These are phyloP conservation scores for Orientallactaga sibirica DNA, from an alignment of 2,797 vertebrate species.

Conservation along the genomic window DNA sequence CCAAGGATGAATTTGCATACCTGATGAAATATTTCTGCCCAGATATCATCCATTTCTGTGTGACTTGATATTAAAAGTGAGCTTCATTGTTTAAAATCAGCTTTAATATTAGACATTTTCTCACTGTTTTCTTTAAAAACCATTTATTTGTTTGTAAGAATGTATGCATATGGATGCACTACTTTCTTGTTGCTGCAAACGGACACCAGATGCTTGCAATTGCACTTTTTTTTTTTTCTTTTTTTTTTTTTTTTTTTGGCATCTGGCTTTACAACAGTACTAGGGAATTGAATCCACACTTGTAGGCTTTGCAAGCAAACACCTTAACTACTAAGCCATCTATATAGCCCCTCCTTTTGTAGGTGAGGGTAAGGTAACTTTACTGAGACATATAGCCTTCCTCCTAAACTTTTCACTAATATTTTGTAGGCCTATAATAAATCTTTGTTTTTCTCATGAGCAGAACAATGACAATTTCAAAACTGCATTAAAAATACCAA, in stretches of 20 bases:
- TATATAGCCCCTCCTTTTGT: too few species aligned
- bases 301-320: too few species aligned
- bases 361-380: neutral
- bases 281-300: too few species aligned
- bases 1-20: neutral
- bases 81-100: neutral
- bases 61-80: neutral
- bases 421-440: neutral
- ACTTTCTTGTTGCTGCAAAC: too few species aligned
- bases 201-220: too few species aligned
- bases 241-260: too few species aligned
- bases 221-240: too few species aligned
- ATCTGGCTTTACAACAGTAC: too few species aligned
- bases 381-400: neutral
- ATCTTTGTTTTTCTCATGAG: constrained; percentile 41
- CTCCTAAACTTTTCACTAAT: neutral
- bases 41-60: neutral
- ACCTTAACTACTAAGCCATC: too few species aligned
- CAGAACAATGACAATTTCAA: constrained; percentile 29
- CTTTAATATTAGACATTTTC: neutral
- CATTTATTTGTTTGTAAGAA: too few species aligned
- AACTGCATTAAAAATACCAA: neutral
- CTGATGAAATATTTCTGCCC: neutral
- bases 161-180: too few species aligned
- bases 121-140: neutral